A percentile compares a stretch with the other conserved stretches of the same genome.
Evolutionary conservation across 2,888 invertebrate species (phyloP).

Genomic region (Amphipoea lucens): DNA sequence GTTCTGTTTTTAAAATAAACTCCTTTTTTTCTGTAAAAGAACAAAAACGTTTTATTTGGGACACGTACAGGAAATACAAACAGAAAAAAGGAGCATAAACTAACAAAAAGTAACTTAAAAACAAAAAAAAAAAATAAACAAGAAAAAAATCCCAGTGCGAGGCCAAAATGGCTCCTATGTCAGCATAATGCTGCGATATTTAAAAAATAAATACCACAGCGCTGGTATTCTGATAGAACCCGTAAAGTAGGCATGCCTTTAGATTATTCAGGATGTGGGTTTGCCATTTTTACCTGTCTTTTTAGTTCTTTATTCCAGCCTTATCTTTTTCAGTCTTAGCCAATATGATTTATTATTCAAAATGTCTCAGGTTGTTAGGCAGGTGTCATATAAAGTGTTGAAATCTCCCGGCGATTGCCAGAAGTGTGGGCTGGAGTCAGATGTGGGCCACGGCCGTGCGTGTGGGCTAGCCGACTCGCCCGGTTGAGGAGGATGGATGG

Average conservation of each 20-base stretch:
- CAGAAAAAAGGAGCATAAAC: neutral
- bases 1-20: conserved; percentile 39
- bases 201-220: neutral
- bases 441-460: conserved; percentile 82
- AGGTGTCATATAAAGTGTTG: conserved; percentile 76
- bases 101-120: neutral
- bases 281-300: conserved; percentile 7
- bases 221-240: neutral
- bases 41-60: neutral
- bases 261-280: conserved; percentile 7
- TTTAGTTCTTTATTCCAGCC: conserved; percentile 21
- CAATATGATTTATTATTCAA: conserved; percentile 54
- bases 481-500: conserved; percentile 36
- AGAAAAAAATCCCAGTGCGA: neutral
- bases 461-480: conserved; percentile 33
- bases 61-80: neutral
- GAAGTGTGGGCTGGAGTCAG: conserved; percentile 81
- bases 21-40: conserved; percentile 16
- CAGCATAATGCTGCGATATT: neutral
- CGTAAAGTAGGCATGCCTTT: neutral
- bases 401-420: conserved; percentile 78
- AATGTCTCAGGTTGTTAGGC: conserved; percentile 64
- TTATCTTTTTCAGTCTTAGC: conserved; percentile 34
- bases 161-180: neutral
- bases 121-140: neutral